Conservation (phyloP, 2,113 vertebrate species). For the Gavia stellata region DNA sequence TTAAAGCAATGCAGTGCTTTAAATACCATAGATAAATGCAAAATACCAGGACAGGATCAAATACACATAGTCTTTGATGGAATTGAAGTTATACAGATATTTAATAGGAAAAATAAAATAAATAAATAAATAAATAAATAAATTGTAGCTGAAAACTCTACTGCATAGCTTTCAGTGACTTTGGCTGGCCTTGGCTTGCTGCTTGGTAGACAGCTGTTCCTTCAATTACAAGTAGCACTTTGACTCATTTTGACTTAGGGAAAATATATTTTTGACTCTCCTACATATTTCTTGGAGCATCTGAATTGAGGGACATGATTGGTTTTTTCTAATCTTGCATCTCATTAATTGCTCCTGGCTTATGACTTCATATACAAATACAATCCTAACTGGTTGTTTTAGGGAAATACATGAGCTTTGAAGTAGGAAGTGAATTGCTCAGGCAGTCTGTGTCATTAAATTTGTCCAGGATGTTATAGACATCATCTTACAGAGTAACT, state of each 20-base stretch:
- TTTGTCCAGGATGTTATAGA: background rate
- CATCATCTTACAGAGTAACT: background rate
- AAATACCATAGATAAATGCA: background rate
- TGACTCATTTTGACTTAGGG: background rate
- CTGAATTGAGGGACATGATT: background rate
- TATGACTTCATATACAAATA: background rate
- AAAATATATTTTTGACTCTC: background rate
- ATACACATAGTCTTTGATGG: background rate
- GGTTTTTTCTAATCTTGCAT: background rate
- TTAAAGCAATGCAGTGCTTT: background rate
- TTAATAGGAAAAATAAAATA: background rate
- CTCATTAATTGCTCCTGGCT: background rate
- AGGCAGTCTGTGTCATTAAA: background rate
- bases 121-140: background rate
- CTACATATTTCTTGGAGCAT: background rate
- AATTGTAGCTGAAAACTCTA: background rate
- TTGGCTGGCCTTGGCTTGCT: background rate
- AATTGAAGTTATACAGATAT: background rate
- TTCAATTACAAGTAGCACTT: background rate
- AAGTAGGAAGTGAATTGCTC: background rate
- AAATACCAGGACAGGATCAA: background rate
- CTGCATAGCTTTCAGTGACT: background rate
- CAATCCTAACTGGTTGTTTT: background rate
- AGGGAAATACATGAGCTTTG: background rate
- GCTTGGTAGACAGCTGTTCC: background rate